Conservation (phyloP, 37 sponge, comb jelly and placozoan species). For the Halisarca cf. caerulea region DNA sequence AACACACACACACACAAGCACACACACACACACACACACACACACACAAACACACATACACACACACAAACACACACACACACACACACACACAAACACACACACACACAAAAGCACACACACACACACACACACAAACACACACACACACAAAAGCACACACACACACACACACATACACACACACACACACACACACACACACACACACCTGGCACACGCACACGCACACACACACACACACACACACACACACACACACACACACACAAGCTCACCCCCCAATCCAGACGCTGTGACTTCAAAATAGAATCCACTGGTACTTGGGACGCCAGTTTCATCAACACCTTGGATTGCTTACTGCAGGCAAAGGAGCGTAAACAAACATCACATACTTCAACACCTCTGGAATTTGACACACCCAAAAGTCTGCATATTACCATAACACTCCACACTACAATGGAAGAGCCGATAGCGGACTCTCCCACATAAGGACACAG, state of each 20-base stretch:
- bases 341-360: background rate
- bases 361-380: background rate
- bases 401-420: too few relatives aligned
- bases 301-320: conserved; percentile 14
- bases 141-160: background rate
- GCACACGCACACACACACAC: too few relatives aligned
- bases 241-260: too few relatives aligned
- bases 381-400: too few relatives aligned
- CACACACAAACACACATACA: background rate
- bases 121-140: background rate
- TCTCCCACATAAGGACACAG: too few relatives aligned
- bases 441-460: too few relatives aligned
- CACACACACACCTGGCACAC: background rate
- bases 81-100: too few relatives aligned
- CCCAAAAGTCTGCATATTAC: too few relatives aligned
- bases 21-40: background rate
- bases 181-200: background rate
- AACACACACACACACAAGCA: background rate
- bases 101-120: background rate
- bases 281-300: conserved; percentile 9
- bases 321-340: background rate
- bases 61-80: too few relatives aligned
- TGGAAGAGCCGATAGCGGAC: too few relatives aligned
- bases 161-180: background rate
- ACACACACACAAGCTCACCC: background rate